Percentiles rank a stretch among this genome's conserved stretches.
Evolutionary conservation across 2,888 invertebrate genomes (phyloP).

Genomic region (Colletes collaris): DNA sequence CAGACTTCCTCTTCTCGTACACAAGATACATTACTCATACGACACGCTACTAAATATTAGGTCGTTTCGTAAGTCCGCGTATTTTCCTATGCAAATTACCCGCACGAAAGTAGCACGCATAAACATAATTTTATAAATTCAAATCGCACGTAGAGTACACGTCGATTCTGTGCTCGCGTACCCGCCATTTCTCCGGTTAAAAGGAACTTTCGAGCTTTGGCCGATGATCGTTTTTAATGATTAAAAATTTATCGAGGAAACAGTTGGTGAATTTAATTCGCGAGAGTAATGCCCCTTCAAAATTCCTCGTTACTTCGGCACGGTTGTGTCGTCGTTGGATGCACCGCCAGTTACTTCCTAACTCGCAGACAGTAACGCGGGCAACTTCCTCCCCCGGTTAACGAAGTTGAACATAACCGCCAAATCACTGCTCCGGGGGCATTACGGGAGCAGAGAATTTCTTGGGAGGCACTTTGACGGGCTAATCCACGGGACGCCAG

Average conservation of each 20-base stretch:
- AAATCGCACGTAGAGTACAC: no score
- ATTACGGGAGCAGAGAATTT: conserved; percentile 43
- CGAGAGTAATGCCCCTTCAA: conserved; percentile 19
- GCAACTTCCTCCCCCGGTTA: conserved; percentile 21
- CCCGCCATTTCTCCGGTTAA: no score
- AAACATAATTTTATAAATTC: no score
- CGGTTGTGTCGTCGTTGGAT: conserved; percentile 13
- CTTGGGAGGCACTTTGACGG: conserved; percentile 54
- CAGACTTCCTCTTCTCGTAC: neutral
- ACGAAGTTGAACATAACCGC: conserved; percentile 50
- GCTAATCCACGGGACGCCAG: conserved; percentile 52
- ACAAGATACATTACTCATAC: no score
- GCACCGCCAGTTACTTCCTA: neutral
- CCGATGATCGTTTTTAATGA: no score
- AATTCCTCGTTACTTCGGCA: conserved; percentile 25
- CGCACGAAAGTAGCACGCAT: no score
- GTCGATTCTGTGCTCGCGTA: no score
- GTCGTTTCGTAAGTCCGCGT: no score
- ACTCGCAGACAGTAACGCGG: neutral
- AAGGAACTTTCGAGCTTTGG: no score
- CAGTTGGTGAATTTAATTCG: neutral
- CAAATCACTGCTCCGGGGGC: conserved; percentile 31
- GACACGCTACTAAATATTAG: neutral
- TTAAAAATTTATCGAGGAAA: no score
- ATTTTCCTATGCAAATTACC: no score